These are phyloP conservation scores for Prionchulus punctatus DNA, from an alignment of 2,888 invertebrate species.

Conservation along the genomic window DNA sequence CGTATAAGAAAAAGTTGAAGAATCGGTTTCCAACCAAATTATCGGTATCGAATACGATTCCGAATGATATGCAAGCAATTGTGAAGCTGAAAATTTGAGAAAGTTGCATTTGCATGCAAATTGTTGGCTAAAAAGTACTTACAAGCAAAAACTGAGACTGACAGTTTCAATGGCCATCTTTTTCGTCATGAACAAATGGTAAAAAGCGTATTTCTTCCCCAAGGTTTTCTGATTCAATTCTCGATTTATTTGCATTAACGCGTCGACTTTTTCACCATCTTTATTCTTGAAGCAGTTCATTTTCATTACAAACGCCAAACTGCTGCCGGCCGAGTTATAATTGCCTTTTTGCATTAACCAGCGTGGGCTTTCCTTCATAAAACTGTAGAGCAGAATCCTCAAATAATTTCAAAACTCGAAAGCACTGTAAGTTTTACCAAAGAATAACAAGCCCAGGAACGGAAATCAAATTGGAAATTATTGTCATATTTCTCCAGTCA, in stretches of 20 bases:
- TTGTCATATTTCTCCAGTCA: not conserved
- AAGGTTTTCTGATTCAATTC: not conserved
- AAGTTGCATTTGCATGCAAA: too few relatives aligned
- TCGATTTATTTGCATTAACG: too few relatives aligned
- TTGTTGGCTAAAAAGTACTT: not conserved
- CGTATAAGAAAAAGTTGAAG: not conserved
- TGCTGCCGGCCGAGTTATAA: not conserved
- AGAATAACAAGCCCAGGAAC: not conserved
- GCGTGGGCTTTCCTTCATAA: not conserved
- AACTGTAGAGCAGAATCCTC: too few relatives aligned
- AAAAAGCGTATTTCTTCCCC: not conserved
- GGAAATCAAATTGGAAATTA: not conserved
- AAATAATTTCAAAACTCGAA: too few relatives aligned
- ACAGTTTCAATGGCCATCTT: not conserved
- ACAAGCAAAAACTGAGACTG: not conserved
- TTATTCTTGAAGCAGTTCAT: not conserved
- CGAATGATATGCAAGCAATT: not conserved
- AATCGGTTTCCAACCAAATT: not conserved
- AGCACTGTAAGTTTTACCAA: too few relatives aligned
- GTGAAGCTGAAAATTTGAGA: not conserved
- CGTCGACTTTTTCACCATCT: not conserved
- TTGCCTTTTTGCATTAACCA: constrained; percentile 1
- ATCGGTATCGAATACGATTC: not conserved
- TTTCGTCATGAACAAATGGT: not conserved
- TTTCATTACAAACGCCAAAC: not conserved